phyloP scores from a whole-genome alignment of 2,888 invertebrate genomes.

The Noctua fimbriata region DNA sequence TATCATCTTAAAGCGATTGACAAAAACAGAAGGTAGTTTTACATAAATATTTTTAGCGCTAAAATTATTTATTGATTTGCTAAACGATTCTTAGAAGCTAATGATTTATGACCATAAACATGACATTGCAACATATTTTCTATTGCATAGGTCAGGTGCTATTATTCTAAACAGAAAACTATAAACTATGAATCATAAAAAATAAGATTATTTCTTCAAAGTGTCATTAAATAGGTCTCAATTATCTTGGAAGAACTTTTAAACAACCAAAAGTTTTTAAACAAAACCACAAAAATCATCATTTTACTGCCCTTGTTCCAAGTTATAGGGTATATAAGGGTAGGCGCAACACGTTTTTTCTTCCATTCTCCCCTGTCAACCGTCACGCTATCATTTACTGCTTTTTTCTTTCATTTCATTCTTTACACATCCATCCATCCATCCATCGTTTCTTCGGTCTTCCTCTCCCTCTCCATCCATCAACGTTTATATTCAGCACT shows the following conservation, averaged over 20 bases:
- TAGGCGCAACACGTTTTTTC: no score
- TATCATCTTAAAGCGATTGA: neutral
- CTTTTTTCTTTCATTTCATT: no score
- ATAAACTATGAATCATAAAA: neutral
- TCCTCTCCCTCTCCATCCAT: no score
- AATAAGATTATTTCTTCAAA: neutral
- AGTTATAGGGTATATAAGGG: no score
- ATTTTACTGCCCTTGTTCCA: no score
- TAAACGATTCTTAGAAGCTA: neutral
- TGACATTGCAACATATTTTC: neutral
- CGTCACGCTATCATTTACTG: no score
- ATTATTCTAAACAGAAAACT: neutral
- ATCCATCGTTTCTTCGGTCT: no score
- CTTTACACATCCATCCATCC: no score
- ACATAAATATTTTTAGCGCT: neutral
- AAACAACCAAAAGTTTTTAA: neutral
- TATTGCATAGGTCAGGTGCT: neutral
- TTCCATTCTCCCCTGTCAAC: no score
- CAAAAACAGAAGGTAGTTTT: neutral
- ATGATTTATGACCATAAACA: neutral
- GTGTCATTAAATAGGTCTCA: neutral
- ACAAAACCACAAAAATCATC: no score
- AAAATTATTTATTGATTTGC: neutral
- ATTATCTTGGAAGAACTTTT: neutral
- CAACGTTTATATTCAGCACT: no score